Percentiles rank a stretch among this genome's conserved stretches.
These are phyloP conservation scores for Paedocypris sp. DNA, from an alignment of 2,113 vertebrate species.

Conservation along the genomic window DNA sequence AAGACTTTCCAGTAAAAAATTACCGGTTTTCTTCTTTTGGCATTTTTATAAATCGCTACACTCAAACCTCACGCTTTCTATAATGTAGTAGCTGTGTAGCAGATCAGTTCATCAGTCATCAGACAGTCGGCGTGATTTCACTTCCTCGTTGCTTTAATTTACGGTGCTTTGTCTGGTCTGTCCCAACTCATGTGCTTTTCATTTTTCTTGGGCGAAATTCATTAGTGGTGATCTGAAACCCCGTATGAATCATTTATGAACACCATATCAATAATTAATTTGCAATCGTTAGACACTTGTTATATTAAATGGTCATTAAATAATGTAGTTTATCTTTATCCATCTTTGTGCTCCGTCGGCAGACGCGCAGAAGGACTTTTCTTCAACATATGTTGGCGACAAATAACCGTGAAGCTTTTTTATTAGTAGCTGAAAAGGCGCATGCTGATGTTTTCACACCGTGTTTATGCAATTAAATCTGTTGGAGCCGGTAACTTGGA, in stretches of 20 bases:
- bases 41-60: no score
- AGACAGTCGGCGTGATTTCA: not conserved
- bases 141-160: conserved; percentile 16
- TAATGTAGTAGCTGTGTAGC: not conserved
- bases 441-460: not conserved
- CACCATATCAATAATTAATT: conserved; percentile 30
- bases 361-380: not conserved
- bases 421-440: not conserved
- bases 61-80: no score
- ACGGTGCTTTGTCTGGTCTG: not conserved
- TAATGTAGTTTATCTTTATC: conserved; percentile 25
- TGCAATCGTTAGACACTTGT: conserved; percentile 22
- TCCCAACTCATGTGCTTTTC: not conserved
- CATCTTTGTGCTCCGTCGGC: not conserved
- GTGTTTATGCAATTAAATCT: not conserved
- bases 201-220: conserved; percentile 18
- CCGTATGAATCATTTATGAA: conserved; percentile 31
- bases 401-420: not conserved
- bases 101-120: not conserved
- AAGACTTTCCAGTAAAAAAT: no score
- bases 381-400: not conserved
- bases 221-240: conserved; percentile 21
- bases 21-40: no score
- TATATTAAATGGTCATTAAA: conserved; percentile 28
- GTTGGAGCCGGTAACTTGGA: not conserved